Percentiles rank a stretch among this genome's conserved stretches.
These are phyloP conservation scores for Centruroides sculpturatus DNA, from an alignment of 1,140 invertebrate species.

Conservation along the genomic window DNA sequence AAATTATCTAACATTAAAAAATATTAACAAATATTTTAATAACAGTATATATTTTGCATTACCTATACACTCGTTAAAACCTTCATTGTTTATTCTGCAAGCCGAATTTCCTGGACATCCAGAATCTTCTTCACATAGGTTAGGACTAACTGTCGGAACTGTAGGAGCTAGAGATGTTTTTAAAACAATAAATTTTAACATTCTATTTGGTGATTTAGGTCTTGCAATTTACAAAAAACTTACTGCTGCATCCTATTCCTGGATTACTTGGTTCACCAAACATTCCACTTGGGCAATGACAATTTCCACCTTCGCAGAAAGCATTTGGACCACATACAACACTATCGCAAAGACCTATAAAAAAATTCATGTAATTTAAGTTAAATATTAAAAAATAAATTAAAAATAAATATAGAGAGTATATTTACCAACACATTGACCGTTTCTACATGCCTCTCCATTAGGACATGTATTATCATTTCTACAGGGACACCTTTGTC, in stretches of 20 bases:
- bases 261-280: constrained; percentile 58
- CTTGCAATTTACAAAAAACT: background rate
- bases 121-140: constrained; percentile 12
- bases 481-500: constrained; percentile 11
- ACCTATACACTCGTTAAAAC: constrained; percentile 14
- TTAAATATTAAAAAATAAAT: background rate
- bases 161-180: constrained; percentile 7
- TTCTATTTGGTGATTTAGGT: too few species aligned
- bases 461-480: constrained; percentile 6
- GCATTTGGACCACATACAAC: constrained; percentile 66
- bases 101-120: constrained; percentile 10
- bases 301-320: constrained; percentile 63
- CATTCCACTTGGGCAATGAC: constrained; percentile 61
- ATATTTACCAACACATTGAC: constrained; percentile 8
- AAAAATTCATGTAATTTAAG: background rate
- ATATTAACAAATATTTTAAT: background rate
- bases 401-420: background rate
- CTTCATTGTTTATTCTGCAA: constrained; percentile 11
- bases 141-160: constrained; percentile 1
- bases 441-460: constrained; percentile 12
- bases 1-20: background rate
- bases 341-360: constrained; percentile 11
- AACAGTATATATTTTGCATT: background rate
- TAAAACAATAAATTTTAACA: background rate
- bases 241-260: constrained; percentile 18